Conservation (phyloP, 2,888 invertebrate species). For the Schizaphis graminum region DNA sequence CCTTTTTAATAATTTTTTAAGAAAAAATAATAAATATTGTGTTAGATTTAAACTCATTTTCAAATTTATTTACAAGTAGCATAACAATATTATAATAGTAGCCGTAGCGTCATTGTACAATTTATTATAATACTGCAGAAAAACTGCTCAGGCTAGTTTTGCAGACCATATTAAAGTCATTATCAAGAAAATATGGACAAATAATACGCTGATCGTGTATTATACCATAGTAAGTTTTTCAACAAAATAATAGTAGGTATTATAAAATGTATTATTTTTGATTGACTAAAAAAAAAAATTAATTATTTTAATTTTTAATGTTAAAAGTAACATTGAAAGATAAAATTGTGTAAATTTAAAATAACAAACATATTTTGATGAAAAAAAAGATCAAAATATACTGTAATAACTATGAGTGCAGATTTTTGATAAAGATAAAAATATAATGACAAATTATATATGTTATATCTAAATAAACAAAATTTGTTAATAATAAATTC, state of each 20-base stretch:
- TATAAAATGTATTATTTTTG: background rate
- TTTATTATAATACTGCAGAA: background rate
- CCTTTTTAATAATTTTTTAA: background rate
- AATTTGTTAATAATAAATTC: background rate
- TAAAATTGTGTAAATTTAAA: background rate
- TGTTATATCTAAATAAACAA: background rate
- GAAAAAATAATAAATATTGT: background rate
- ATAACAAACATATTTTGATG: background rate
- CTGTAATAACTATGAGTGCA: background rate
- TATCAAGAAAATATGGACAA: background rate
- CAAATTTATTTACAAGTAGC: background rate
- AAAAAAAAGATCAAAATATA: background rate
- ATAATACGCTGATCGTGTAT: background rate
- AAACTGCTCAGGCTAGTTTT: background rate
- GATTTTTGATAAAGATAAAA: background rate
- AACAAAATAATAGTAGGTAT: background rate
- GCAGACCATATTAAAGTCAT: background rate
- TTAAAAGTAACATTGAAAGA: too few species aligned
- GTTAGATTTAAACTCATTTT: background rate
- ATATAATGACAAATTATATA: background rate
- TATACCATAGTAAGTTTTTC: background rate
- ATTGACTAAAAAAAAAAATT: background rate
- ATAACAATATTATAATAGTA: background rate
- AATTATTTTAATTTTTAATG: background rate
- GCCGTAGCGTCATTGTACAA: background rate